Evolutionary conservation across 1,140 invertebrate species (phyloP), one percentile per base, ranked within the genome.

Genomic region (Latrodectus geometricus): DNA sequence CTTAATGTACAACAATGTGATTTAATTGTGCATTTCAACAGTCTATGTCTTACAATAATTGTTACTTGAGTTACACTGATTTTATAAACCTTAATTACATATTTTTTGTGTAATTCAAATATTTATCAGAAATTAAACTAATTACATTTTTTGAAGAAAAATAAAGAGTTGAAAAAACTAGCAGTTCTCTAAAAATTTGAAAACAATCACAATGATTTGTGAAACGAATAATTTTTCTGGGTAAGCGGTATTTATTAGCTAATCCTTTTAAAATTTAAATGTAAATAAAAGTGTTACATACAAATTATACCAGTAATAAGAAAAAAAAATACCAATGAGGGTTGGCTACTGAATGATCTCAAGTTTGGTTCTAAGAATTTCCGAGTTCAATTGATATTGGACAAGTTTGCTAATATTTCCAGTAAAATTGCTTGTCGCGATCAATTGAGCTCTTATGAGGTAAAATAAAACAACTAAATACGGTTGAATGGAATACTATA

Each of bases 391-490:
- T n/a, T n/a, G n/a, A n/a, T n/a, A n/a, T n/a, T n/a, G n/a, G n/a
- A n/a, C n/a, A n/a, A n/a, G n/a, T n/a, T n/a, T n/a, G n/a, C n/a
- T n/a, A n/a, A n/a, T n/a, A n/a, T n/a, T n/a, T n/a, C n/a, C n/a
- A n/a, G n/a, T n/a, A n/a, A n/a, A n/a, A n/a, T n/a, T n/a, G n/a
- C n/a, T n/a, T n/a, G n/a, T n/a, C n/a, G n/a, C n/a, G 35, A 35
- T 35, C 35, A 84, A 84, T 84, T 84, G 73, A 84, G 73, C 82
- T 76, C 82, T 84, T 84, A 84, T 23, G 82, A 69, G 23, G 72
- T 68, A 84, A 84, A n/a, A n/a, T n/a, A n/a, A 84, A 49, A 76
- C 56, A 68, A 73, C 76, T 84, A 49, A 76, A 68, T 61, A 68
- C 75, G 50, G 69, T 21, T 56, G 52, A 83, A 74, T 23, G 73